Conservation (phyloP, 2,888 invertebrate species). For the Drosophila pseudotakahashii region DNA sequence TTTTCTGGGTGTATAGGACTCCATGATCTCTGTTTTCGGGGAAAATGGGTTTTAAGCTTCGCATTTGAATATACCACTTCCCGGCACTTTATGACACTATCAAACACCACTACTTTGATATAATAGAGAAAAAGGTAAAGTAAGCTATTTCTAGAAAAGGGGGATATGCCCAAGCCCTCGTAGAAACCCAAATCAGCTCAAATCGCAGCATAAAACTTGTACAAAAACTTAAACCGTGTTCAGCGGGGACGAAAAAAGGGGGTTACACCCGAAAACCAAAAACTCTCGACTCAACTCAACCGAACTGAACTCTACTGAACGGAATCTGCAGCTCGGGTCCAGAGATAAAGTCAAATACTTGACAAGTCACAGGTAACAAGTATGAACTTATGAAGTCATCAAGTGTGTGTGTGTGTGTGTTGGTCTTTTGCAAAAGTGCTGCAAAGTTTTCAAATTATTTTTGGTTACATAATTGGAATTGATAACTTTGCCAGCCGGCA, state of each 20-base stretch:
- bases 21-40: too few species aligned
- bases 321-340: constrained; percentile 16
- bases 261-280: constrained; percentile 13
- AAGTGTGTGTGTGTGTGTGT: constrained; percentile 50
- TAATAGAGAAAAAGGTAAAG: not conserved
- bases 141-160: not conserved
- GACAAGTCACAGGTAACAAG: constrained; percentile 80
- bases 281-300: constrained; percentile 43
- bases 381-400: constrained; percentile 73
- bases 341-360: constrained; percentile 78
- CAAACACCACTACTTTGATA: not conserved
- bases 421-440: constrained; percentile 70
- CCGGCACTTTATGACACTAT: too few species aligned
- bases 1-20: too few species aligned
- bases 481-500: constrained; percentile 67
- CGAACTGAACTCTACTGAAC: constrained; percentile 58
- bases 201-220: constrained; percentile 20
- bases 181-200: constrained; percentile 12
- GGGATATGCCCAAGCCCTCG: not conserved
- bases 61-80: too few species aligned
- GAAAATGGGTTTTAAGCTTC: too few species aligned
- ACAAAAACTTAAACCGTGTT: constrained; percentile 16
- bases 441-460: constrained; percentile 77
- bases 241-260: not conserved
- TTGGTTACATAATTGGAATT: constrained; percentile 79